Base-by-base conservation (phyloP, 2,888 invertebrate species). In the Cheilosia impressa region DNA sequence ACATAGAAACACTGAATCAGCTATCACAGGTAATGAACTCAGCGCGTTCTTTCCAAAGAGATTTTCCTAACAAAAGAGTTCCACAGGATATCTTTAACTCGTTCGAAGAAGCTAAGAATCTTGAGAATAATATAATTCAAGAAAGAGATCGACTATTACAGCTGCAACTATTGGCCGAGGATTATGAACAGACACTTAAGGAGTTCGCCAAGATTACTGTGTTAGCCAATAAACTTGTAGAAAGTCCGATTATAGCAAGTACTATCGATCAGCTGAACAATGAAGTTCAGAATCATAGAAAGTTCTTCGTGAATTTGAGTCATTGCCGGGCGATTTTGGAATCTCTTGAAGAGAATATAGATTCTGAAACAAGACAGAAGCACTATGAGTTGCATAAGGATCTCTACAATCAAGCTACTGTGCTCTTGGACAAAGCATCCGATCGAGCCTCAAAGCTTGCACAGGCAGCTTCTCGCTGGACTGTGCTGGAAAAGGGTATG, bases 211-310 rank as follows among this genome's bases (percentile, higher is more conserved):
- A 97, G 90, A 97, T 97, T 38, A 96, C 96, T 3, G 95, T 96
- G 66, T 94, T 97, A 6, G 97, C 97, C 0, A 96, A 97, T 91
- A 95, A 95, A 52, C 92, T 97, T 45, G 94, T 97, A 7, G 96
- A 96, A 87, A 95, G 95, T 88, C 95, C 96, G 53, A 95, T 97
- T 41, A 94, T 95, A 7, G 96, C 97, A 0, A 94, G 94, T 45
- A 95, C 95, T 88, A 93, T 97, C 82, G 95, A 96, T 88, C 96
- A 97, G 89, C 92, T 97, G n/a, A 96, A 96, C 89, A 96, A 97
- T 89, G 97, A 97, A 93, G 96, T 97, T 93, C 97, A 97, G 89
- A 97, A 96, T 90, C 97, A 97, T 89, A 94, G 97, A 47, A 97
- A 96, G 90, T 97, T 97, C 93, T 97, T 97, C 90, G 96, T 97